These are phyloP conservation scores for Pomacea canaliculata DNA, from an alignment of 2,888 invertebrate genomes.

Conservation along the genomic window DNA sequence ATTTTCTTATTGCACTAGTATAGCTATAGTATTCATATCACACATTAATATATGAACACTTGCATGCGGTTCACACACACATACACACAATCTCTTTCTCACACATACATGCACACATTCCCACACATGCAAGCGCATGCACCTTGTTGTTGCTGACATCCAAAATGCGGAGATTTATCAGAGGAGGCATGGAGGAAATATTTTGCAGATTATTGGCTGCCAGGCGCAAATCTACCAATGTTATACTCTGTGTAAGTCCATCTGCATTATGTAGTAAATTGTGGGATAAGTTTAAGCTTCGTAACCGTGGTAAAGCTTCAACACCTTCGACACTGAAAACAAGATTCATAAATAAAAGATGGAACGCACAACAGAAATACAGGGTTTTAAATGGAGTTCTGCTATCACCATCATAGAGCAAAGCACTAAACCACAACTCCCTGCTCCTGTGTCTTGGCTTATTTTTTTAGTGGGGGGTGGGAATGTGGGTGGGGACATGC, in stretches of 20 bases:
- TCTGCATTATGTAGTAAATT: slow-evolving; percentile 54
- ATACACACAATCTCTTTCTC: neutral
- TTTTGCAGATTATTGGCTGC: slow-evolving; percentile 59
- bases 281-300: slow-evolving; percentile 57
- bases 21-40: neutral
- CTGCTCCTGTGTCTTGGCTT: too few relatives aligned
- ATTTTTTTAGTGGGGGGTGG: too few relatives aligned
- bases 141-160: slow-evolving; percentile 63
- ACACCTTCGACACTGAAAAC: slow-evolving; percentile 55
- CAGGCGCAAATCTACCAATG: slow-evolving; percentile 55
- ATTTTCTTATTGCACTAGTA: too few relatives aligned
- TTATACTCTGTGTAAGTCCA: slow-evolving; percentile 41
- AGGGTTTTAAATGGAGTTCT: neutral
- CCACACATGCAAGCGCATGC: neutral
- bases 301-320: slow-evolving; percentile 52
- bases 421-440: too few relatives aligned
- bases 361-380: neutral
- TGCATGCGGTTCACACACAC: neutral
- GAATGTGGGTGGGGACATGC: too few relatives aligned
- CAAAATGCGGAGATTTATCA: slow-evolving; percentile 52
- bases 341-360: neutral
- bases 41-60: neutral
- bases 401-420: too few relatives aligned
- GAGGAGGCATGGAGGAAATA: slow-evolving; percentile 54
- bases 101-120: slow-evolving; percentile 1